These are phyloP conservation scores for Poeciliopsis prolifica DNA, from an alignment of 2,113 vertebrate species.

Conservation along the genomic window DNA sequence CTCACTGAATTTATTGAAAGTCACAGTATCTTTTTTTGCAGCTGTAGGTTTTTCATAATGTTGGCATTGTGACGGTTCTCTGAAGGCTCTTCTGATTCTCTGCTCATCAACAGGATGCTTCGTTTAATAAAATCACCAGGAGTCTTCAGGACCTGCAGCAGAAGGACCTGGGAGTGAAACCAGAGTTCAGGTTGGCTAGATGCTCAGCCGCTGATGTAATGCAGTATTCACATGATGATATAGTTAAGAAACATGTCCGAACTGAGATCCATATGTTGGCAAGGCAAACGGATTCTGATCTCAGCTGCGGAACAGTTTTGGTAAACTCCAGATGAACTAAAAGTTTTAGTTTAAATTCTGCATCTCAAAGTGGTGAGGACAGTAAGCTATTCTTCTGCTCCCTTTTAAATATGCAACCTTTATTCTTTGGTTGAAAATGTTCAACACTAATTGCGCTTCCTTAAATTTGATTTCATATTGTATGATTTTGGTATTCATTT, in stretches of 20 bases:
- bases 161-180: constrained; percentile 93
- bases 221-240: too few species aligned
- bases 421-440: too few species aligned
- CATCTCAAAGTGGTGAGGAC: too few species aligned
- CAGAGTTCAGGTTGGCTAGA: constrained; percentile 89
- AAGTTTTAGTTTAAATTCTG: background rate
- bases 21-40: background rate
- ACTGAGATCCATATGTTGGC: background rate
- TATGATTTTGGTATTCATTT: too few species aligned
- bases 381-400: too few species aligned
- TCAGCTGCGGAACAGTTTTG: too few species aligned
- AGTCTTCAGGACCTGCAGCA: constrained; percentile 96
- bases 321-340: background rate
- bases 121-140: constrained; percentile 96
- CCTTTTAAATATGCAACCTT: too few species aligned
- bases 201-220: too few species aligned
- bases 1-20: background rate
- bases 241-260: too few species aligned
- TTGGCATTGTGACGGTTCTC: background rate
- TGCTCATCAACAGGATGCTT: constrained; percentile 84
- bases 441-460: too few species aligned
- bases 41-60: background rate
- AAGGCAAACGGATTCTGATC: background rate
- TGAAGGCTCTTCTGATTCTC: constrained; percentile 3
- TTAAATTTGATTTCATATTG: too few species aligned